phyloP scores from a whole-genome alignment of 2,113 vertebrate genomes.

The Hemibagrus wyckioides region DNA sequence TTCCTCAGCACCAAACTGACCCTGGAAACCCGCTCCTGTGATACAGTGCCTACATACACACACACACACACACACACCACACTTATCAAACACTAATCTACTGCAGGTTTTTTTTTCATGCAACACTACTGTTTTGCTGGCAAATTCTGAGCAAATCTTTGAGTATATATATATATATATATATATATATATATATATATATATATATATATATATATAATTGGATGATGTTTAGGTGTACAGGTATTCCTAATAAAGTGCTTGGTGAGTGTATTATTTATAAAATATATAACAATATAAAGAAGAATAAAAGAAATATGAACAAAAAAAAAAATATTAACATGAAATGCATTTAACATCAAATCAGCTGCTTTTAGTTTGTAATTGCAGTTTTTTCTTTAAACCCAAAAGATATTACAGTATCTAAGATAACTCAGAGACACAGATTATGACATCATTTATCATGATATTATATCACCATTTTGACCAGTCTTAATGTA shows the following conservation, averaged over 20 bases:
- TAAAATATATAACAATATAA: too few relatives aligned
- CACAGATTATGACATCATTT: not conserved
- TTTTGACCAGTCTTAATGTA: not conserved
- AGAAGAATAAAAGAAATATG: too few relatives aligned
- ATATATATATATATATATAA: too few relatives aligned
- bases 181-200: too few relatives aligned
- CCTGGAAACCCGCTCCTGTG: slow-evolving; percentile 74
- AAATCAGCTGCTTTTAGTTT: not conserved
- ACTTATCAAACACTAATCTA: not conserved
- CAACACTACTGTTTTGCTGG: too few relatives aligned
- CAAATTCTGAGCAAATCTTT: too few relatives aligned
- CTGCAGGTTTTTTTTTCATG: not conserved
- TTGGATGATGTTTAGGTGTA: too few relatives aligned
- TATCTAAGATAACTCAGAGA: not conserved
- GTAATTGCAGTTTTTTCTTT: not conserved
- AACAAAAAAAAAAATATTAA: not conserved
- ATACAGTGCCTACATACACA: slow-evolving; percentile 82
- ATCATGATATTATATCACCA: not conserved
- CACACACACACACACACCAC: not conserved
- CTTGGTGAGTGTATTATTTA: too few relatives aligned
- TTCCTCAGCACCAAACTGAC: slow-evolving; percentile 70
- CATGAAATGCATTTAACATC: not conserved
- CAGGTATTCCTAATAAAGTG: too few relatives aligned
- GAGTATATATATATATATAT: too few relatives aligned
- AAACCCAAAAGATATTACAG: not conserved